Evolutionary conservation across 2,113 vertebrate species (phyloP).

Genomic region (Platichthys stellatus): DNA sequence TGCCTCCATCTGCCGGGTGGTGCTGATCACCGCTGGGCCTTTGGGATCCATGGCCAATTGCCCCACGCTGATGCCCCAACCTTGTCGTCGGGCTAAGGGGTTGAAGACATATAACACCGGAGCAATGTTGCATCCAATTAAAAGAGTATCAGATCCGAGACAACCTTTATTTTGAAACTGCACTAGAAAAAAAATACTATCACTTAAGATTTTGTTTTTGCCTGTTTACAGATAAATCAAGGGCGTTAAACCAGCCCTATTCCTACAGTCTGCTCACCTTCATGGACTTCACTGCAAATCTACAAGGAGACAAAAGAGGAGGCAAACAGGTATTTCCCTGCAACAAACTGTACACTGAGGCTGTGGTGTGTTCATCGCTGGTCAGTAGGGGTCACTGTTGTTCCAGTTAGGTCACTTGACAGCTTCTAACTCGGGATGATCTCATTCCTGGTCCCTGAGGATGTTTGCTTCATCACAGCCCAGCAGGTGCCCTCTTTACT

Average conservation of each 20-base stretch:
- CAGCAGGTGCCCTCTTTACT: conserved; percentile 73
- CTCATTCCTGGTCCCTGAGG: conserved; percentile 68
- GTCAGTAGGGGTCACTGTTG: conserved; percentile 78
- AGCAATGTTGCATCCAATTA: conserved; percentile 39
- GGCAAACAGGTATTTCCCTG: conserved; percentile 54
- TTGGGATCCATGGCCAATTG: conserved; percentile 49
- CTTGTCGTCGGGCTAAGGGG: conserved; percentile 38
- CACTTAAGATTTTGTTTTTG: neutral
- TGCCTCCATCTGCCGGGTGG: conserved; percentile 54
- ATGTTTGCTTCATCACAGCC: conserved; percentile 62
- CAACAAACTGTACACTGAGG: too few relatives aligned
- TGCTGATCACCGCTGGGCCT: conserved; percentile 65
- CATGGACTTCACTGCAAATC: conserved; percentile 18
- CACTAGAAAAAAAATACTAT: neutral
- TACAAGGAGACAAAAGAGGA: conserved; percentile 45
- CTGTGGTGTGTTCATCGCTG: neutral
- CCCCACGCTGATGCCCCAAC: conserved; percentile 46
- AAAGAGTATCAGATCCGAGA: conserved; percentile 11
- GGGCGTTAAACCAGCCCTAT: conserved; percentile 4
- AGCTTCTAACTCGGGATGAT: conserved; percentile 62
- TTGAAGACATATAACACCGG: conserved; percentile 49
- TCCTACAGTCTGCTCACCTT: conserved; percentile 31
- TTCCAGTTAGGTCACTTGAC: conserved; percentile 42
- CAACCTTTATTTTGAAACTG: neutral
- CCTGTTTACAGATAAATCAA: conserved; percentile 31